A percentile compares a stretch with the other conserved stretches of the same genome.
phyloP scores from a whole-genome alignment of 2,888 invertebrate species.

The Tuta absoluta region DNA sequence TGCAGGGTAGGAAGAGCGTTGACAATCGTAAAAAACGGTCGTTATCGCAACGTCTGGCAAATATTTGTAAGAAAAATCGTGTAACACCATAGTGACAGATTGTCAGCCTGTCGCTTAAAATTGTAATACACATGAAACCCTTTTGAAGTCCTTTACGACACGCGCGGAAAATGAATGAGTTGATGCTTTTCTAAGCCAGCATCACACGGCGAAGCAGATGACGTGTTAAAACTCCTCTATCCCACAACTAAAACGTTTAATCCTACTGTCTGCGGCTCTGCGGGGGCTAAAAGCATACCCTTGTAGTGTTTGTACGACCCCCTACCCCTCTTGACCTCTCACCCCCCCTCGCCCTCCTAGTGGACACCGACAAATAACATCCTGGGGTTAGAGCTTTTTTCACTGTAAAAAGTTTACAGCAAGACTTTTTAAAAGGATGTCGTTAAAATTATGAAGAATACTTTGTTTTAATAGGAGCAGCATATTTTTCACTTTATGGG shows the following conservation, averaged over 20 bases:
- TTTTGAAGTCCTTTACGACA: too few relatives aligned
- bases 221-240: constrained; percentile 9
- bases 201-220: too few relatives aligned
- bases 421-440: neutral
- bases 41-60: too few relatives aligned
- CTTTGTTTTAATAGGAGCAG: neutral
- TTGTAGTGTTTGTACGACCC: constrained; percentile 39
- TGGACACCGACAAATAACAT: constrained; percentile 15
- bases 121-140: too few relatives aligned
- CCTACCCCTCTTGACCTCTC: neutral
- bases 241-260: constrained; percentile 36
- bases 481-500: neutral
- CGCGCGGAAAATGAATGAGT: too few relatives aligned
- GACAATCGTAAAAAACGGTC: too few relatives aligned
- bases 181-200: too few relatives aligned
- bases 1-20: too few relatives aligned
- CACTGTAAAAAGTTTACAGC: neutral
- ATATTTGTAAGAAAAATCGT: too few relatives aligned
- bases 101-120: too few relatives aligned
- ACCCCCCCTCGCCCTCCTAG: neutral
- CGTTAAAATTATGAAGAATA: neutral
- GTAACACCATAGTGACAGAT: too few relatives aligned
- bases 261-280: constrained; percentile 36
- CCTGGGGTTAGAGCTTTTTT: neutral
- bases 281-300: constrained; percentile 56